A percentile compares a stretch with the other conserved stretches of the same genome.
These are phyloP conservation scores for Papilio machaon DNA, from an alignment of 1,140 invertebrate genomes.

Conservation along the genomic window DNA sequence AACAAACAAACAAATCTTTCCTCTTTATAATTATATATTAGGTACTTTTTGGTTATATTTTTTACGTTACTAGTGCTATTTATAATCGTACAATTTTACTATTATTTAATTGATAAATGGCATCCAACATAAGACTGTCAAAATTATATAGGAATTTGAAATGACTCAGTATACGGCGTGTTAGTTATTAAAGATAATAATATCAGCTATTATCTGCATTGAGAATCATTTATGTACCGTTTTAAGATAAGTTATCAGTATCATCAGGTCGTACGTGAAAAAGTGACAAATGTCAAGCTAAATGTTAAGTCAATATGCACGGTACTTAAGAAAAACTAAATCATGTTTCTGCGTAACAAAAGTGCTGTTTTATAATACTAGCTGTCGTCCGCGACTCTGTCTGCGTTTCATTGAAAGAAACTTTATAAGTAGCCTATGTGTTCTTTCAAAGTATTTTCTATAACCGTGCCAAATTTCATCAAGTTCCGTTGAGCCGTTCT, in stretches of 20 bases:
- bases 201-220: not conserved
- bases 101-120: no score
- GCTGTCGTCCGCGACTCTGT: not conserved
- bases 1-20: no score
- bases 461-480: no score
- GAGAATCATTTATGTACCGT: not conserved
- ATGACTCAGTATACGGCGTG: not conserved
- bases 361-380: not conserved
- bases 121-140: not conserved
- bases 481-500: no score
- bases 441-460: no score
- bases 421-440: no score
- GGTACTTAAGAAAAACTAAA: not conserved
- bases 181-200: not conserved
- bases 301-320: not conserved
- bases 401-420: not conserved
- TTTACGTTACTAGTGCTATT: no score
- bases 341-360: not conserved
- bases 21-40: no score
- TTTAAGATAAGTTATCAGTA: constrained; percentile 15
- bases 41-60: no score
- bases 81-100: no score
- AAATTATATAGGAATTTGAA: not conserved
- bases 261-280: not conserved
- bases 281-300: not conserved